Base-by-base conservation (phyloP, 2,113 vertebrate species). In the Neogobius melanostomus region DNA sequence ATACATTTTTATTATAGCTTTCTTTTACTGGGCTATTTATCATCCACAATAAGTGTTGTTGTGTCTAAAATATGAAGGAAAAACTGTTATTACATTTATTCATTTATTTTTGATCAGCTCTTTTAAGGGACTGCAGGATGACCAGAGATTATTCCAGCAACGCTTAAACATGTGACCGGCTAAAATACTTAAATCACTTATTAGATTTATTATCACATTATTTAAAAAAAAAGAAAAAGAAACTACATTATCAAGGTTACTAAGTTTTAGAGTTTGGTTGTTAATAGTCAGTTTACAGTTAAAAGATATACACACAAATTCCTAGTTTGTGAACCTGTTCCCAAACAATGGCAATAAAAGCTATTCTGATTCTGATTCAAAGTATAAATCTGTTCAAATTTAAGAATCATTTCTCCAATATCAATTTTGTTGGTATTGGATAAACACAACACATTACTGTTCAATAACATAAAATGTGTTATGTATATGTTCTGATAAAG, bases 1-100 rank as follows among this genome's bases (percentile, higher is more conserved):
- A 28, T 52, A 45, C 49, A 79, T 66, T 71, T n/a, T 11, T 14
- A 81, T 56, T 56, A 11, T 28, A 56, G 53, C 53, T 11, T 11
- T 28, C 28, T 28, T 53, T 56, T 56, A 11, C 53, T 28, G 53
- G 28, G 53, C 53, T 56, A 28, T 56, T 56, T 11, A 56, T 56
- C 10, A 14, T 6, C 49, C 49, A 56, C 7, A 28, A 11, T 56
- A 9, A 11, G 5, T 28, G 17, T 11, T 56, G 17, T 11, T 56
- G 53, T 5, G 9, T 53, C 8, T 17, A 53, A 21, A 50, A 53
- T 21, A 53, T 56, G 11, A 21, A 11, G 53, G 17, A 21, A 6
- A 2, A 8, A 17, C 16, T 53, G 28, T 21, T 54, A 21, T 17
- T 54, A 54, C 21, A 5, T 14, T 50, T 47, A 47, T 47, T 50